Percentiles rank a stretch among this genome's conserved stretches.
Evolutionary conservation across 2,888 invertebrate species (phyloP).

Genomic region (Vesta saturnalis): DNA sequence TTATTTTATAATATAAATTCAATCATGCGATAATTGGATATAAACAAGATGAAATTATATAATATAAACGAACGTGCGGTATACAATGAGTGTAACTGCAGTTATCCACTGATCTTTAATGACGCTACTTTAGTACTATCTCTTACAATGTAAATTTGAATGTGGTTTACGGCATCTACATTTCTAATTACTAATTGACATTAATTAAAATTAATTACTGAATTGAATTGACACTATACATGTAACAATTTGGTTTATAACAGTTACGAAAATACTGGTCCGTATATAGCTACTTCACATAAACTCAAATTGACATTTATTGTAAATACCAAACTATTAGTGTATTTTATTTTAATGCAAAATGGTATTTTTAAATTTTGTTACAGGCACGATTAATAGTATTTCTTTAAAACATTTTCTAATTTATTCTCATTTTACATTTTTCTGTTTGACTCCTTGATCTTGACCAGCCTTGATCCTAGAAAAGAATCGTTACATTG

Average conservation of each 20-base stretch:
- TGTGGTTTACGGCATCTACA: neutral
- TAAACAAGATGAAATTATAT: constrained; percentile 2
- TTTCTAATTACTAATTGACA: constrained; percentile 13
- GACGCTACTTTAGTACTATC: neutral
- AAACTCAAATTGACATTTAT: too few species aligned
- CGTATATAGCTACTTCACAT: too few species aligned
- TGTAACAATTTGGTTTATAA: neutral
- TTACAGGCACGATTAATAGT: too few species aligned
- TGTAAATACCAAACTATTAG: too few species aligned
- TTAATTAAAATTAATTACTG: constrained; percentile 10
- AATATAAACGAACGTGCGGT: neutral
- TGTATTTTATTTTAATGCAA: too few species aligned
- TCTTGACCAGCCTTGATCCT: too few species aligned
- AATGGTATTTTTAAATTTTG: too few species aligned
- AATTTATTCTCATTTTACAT: too few species aligned
- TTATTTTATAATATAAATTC: constrained; percentile 4
- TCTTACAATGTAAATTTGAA: constrained; percentile 2
- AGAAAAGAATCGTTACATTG: too few species aligned
- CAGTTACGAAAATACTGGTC: too few species aligned
- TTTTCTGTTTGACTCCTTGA: too few species aligned
- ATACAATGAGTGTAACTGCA: neutral
- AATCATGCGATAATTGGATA: constrained; percentile 15
- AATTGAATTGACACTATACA: neutral
- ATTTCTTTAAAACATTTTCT: too few species aligned
- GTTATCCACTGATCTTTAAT: neutral